Base-by-base conservation (phyloP, 2,113 vertebrate genomes). In the Paramisgurnus dabryanus region DNA sequence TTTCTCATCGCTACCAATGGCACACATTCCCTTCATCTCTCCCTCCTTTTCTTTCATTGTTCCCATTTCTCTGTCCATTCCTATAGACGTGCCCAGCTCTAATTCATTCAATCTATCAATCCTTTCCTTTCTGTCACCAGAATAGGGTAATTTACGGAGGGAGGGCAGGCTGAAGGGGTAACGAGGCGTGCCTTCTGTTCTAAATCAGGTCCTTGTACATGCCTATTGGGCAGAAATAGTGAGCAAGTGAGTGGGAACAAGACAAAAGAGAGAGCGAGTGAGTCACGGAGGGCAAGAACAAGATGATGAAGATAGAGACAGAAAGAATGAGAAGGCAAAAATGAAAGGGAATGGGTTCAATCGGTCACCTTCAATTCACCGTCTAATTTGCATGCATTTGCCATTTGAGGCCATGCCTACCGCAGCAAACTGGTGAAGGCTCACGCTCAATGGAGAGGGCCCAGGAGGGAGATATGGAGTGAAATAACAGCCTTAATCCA, bases 371-470 rank as follows among this genome's bases (percentile, higher is more conserved):
- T 74, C 81, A 80, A 84, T 66, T 76, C 60, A 63, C n/a, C 55
- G 53, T 47, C 74, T 78, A 47, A 80, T 86, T 86, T 80, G 80
- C 73, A 86, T 84, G 74, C 80, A 15, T 10, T 50, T n/a, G 63
- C 43, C 47, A 78, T 68, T 60, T 57, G 15, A 66, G 11, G 53
- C 49, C 67, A n/a, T 70, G 63, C 61, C 71, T 65, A 40, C 67
- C 58, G 47, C 69, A 58, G 65, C 34, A 71, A 49, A 75, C 39
- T 18, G 10, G 72, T 81, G 45, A 58, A 74, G 65, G 72, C 53
- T 57, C 50, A 49, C 27, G 45, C 45, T 40, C 53, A 82, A 73
- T 61, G 40, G 57, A 18, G 47, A 6, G 60, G 66, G 41, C 72
- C 50, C n/a, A 13, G 53, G 34, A 84, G 69, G 63, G 17, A 45